phyloP scores from a whole-genome alignment of 2,797 vertebrate genomes.

The Okamejei kenojei region DNA sequence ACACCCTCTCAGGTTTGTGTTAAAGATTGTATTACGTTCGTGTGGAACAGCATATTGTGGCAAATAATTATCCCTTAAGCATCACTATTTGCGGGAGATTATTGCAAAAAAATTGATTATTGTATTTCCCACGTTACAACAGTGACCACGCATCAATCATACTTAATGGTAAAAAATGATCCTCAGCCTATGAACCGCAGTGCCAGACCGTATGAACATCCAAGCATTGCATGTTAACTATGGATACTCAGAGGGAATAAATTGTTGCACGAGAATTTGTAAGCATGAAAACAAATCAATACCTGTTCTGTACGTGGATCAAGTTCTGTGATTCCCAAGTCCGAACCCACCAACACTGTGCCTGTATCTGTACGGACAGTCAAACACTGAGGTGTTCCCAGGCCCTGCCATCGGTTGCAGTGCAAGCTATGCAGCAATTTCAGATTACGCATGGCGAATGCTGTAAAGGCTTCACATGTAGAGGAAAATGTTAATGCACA shows the following conservation, averaged over 20 bases:
- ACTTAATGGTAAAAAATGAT: background rate
- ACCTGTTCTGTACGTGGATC: constrained; percentile 47
- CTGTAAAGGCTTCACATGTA: background rate
- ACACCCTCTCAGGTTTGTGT: too few species aligned
- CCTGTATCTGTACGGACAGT: constrained; percentile 59
- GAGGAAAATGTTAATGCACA: background rate
- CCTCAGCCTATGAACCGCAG: background rate
- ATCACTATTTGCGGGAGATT: background rate
- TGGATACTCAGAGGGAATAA: background rate
- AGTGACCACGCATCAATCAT: background rate
- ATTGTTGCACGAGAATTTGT: background rate
- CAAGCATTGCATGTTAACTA: too few species aligned
- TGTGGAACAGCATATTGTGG: too few species aligned
- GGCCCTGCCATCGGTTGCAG: constrained; percentile 42
- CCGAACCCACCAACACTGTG: constrained; percentile 66
- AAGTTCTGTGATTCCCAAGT: constrained; percentile 66
- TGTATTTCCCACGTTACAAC: background rate
- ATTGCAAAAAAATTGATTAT: background rate
- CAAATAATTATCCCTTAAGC: too few species aligned
- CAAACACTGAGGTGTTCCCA: constrained; percentile 65
- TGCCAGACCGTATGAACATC: background rate
- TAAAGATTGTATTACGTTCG: too few species aligned
- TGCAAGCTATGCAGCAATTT: constrained; percentile 63
- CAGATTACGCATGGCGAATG: constrained; percentile 74
- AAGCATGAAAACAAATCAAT: background rate